These are phyloP conservation scores for Cynopterus brachyotis DNA, from an alignment of 2,113 vertebrate genomes.

Conservation along the genomic window DNA sequence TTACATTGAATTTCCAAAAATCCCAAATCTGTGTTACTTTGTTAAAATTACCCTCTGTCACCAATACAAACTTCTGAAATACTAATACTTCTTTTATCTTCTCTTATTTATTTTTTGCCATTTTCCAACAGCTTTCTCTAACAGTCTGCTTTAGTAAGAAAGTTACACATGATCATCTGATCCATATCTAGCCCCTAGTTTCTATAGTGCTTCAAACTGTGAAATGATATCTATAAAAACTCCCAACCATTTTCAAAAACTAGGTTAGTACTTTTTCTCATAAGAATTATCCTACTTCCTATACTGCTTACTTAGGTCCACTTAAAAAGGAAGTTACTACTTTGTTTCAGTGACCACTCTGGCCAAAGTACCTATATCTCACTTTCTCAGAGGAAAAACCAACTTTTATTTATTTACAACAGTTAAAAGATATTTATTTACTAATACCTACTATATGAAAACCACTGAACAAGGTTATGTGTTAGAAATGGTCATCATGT, in stretches of 20 bases:
- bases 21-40: neutral
- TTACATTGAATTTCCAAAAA: neutral
- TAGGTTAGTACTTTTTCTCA: neutral
- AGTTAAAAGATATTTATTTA: neutral
- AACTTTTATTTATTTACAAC: neutral
- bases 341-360: neutral
- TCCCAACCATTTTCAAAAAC: neutral
- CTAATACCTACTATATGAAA: neutral
- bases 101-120: neutral
- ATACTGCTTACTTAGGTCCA: neutral
- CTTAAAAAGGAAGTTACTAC: neutral
- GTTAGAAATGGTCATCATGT: neutral
- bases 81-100: neutral
- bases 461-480: neutral
- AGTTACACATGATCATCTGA: neutral
- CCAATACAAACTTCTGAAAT: neutral
- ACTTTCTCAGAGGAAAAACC: neutral
- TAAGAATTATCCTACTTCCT: neutral
- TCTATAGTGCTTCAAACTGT: neutral
- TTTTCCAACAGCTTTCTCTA: neutral
- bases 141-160: neutral
- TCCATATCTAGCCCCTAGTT: neutral
- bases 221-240: conserved; percentile 46
- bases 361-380: neutral
- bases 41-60: conserved; percentile 14